Evolutionary conservation across 2,888 invertebrate genomes (phyloP).

Genomic region (Lepidocyrtinus sp.): DNA sequence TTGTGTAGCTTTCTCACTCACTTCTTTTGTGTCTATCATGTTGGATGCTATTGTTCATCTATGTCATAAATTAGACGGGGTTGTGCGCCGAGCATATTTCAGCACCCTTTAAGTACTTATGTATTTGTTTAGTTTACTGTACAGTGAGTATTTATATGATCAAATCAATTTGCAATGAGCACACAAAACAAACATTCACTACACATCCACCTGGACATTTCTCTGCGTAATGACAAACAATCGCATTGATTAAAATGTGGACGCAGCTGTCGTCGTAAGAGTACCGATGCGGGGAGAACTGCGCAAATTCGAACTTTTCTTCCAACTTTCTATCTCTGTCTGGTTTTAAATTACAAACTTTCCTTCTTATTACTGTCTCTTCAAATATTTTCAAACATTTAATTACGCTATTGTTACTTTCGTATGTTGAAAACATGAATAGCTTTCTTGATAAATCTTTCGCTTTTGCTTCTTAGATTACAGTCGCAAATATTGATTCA

Average conservation of each 20-base stretch:
- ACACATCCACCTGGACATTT: neutral
- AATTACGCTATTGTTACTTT: too few species aligned
- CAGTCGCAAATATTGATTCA: too few species aligned
- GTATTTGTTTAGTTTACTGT: too few species aligned
- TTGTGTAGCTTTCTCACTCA: too few species aligned
- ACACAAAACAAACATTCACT: too few species aligned
- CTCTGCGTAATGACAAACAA: neutral
- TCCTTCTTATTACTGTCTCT: slow-evolving; percentile 60
- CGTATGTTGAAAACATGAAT: neutral
- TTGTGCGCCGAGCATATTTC: too few species aligned
- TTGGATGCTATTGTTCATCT: too few species aligned
- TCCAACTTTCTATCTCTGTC: slow-evolving; percentile 39
- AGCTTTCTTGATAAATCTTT: neutral
- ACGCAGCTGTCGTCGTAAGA: slow-evolving; percentile 40
- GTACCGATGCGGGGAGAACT: slow-evolving; percentile 45
- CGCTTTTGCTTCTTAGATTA: slow-evolving; percentile 6
- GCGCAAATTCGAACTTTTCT: slow-evolving; percentile 27
- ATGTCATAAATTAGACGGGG: too few species aligned
- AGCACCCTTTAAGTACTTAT: too few species aligned
- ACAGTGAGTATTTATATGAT: too few species aligned
- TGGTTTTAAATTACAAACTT: slow-evolving; percentile 35
- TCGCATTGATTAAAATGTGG: neutral
- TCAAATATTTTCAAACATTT: slow-evolving; percentile 20
- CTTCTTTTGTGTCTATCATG: too few species aligned
- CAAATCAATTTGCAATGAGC: too few species aligned